phyloP scores from a whole-genome alignment of 2,797 vertebrate genomes.

The Manis javanica region DNA sequence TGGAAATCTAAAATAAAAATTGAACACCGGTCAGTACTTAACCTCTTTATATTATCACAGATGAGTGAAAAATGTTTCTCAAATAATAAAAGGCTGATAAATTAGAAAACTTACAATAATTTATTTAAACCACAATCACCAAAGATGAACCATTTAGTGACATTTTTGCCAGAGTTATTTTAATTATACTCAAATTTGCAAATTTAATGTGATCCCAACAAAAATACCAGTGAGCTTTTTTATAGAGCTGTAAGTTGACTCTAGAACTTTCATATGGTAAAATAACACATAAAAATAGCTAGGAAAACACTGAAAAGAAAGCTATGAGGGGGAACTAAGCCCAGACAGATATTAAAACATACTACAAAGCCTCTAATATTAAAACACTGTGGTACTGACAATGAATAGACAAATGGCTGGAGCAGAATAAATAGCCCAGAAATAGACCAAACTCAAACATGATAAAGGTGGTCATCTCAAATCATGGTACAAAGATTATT shows the following conservation, averaged over 20 bases:
- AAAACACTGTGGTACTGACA: not conserved
- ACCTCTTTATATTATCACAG: conserved; percentile 24
- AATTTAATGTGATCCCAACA: conserved; percentile 38
- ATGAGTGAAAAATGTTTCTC: conserved; percentile 41
- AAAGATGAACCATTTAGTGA: conserved; percentile 17
- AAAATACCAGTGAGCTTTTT: conserved; percentile 44
- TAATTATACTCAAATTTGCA: conserved; percentile 55
- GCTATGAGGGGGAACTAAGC: not conserved
- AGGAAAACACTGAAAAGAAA: conserved; percentile 18
- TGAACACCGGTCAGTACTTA: conserved; percentile 58
- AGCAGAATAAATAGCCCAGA: not conserved
- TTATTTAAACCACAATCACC: conserved; percentile 46
- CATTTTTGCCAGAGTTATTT: conserved; percentile 45
- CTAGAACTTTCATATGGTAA: not conserved
- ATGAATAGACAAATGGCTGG: not conserved
- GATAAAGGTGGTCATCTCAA: not conserved
- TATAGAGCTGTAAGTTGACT: not conserved
- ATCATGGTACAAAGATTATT: not conserved
- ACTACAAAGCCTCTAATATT: not conserved
- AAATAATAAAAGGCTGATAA: conserved; percentile 36
- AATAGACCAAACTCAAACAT: not conserved
- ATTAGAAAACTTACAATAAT: conserved; percentile 34
- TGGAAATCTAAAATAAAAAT: conserved; percentile 89
- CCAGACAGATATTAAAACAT: not conserved
- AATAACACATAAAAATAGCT: not conserved